Evolutionary conservation across 2,113 vertebrate genomes (phyloP).

Genomic region (Hemicordylus capensis): DNA sequence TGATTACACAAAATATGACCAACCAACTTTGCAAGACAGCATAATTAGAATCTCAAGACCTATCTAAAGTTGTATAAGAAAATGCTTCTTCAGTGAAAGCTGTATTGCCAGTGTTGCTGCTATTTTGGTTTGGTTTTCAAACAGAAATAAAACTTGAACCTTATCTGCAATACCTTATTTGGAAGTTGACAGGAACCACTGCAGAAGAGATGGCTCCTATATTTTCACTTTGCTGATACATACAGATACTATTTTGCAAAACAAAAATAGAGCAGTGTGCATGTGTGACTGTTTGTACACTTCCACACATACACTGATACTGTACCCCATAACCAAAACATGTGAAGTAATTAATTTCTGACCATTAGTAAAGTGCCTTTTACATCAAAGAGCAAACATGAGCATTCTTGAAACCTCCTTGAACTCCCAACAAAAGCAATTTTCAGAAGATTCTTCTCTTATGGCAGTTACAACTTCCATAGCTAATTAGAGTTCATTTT

Average conservation of each 20-base stretch:
- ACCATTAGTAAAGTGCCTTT: too few relatives aligned
- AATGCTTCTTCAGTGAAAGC: neutral
- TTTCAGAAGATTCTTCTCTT: neutral
- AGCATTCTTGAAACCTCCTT: too few relatives aligned
- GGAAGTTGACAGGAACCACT: neutral
- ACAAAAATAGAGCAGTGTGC: too few relatives aligned
- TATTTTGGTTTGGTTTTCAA: neutral
- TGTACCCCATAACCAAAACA: too few relatives aligned
- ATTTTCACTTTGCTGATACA: neutral
- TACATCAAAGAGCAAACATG: too few relatives aligned
- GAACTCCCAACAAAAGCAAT: neutral
- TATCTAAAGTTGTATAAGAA: neutral
- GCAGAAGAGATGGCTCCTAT: neutral
- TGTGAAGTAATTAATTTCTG: too few relatives aligned
- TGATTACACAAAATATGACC: neutral
- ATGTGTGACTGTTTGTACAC: too few relatives aligned
- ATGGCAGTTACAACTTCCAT: neutral
- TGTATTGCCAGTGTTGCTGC: neutral
- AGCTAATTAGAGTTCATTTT: neutral
- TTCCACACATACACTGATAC: too few relatives aligned
- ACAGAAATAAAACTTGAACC: neutral
- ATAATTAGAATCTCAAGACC: neutral
- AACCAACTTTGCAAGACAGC: neutral
- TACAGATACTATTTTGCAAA: neutral
- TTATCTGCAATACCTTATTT: neutral